Percentiles rank a stretch among this genome's conserved stretches.
These are phyloP conservation scores for Schlechtendalia chinensis DNA, from an alignment of 1,140 invertebrate species.

Conservation along the genomic window DNA sequence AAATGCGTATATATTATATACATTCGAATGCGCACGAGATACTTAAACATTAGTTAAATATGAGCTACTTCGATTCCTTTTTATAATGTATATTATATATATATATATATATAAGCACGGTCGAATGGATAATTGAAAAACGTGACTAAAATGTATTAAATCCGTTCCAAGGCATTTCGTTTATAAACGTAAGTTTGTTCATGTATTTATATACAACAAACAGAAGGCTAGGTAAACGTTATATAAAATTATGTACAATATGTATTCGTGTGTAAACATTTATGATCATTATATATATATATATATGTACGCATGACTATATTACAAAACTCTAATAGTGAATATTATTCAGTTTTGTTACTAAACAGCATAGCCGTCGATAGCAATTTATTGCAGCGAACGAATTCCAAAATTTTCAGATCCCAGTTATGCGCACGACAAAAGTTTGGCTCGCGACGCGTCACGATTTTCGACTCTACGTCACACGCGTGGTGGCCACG, in stretches of 20 bases:
- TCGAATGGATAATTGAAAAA: conserved; percentile 38
- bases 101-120: background rate
- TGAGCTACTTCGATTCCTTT: background rate
- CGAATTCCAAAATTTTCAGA: too few relatives aligned
- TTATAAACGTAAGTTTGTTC: conserved; percentile 36
- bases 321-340: too few relatives aligned
- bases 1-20: background rate
- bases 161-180: background rate
- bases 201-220: background rate
- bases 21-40: background rate
- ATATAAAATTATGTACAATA: background rate
- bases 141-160: conserved; percentile 33
- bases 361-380: too few relatives aligned
- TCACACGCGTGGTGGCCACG: background rate
- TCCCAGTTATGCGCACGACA: background rate
- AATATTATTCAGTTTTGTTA: too few relatives aligned
- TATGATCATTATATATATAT: too few relatives aligned
- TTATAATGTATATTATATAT: background rate
- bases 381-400: too few relatives aligned
- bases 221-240: conserved; percentile 16
- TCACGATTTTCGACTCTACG: background rate
- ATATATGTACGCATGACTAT: background rate
- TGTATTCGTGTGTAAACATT: conserved; percentile 11
- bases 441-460: background rate
- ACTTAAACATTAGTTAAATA: background rate